phyloP scores from a whole-genome alignment of 1,140 invertebrate genomes.

The Apis florea region DNA sequence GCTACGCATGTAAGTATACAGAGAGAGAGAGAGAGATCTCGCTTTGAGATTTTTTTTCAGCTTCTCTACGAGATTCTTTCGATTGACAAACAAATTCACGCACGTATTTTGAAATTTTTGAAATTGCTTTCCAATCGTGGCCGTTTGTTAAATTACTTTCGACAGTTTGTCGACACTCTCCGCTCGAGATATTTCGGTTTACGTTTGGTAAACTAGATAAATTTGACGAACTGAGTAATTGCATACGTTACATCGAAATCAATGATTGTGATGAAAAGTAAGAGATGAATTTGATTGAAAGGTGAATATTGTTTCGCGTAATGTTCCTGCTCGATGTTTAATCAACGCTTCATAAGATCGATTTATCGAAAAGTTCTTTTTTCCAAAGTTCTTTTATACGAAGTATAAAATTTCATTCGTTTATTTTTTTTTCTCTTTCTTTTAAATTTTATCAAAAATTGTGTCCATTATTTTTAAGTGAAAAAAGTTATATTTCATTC shows the following conservation, averaged over 20 bases:
- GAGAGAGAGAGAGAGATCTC: constrained; percentile 21
- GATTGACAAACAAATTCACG: constrained; percentile 40
- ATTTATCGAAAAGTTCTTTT: not conserved
- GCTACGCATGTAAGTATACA: not conserved
- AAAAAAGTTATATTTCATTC: not conserved
- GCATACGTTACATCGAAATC: not conserved
- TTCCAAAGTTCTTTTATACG: not conserved
- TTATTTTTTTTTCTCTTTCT: not conserved
- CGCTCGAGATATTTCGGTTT: not conserved
- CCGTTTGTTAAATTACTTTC: not conserved
- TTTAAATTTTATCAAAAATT: not conserved
- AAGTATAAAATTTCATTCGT: not conserved
- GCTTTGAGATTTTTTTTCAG: constrained; percentile 12
- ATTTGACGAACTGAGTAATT: not conserved
- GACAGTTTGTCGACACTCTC: not conserved
- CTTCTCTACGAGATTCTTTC: constrained; percentile 28
- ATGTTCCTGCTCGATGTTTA: not conserved
- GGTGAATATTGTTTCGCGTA: not conserved
- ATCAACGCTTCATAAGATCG: not conserved
- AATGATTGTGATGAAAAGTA: not conserved
- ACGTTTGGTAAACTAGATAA: not conserved
- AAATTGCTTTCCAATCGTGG: not conserved
- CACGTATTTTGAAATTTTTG: not conserved
- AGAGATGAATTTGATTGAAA: not conserved
- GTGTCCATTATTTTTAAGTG: not conserved